Base-by-base conservation (phyloP, 2,888 invertebrate species). In the Cremastinae sp. region DNA sequence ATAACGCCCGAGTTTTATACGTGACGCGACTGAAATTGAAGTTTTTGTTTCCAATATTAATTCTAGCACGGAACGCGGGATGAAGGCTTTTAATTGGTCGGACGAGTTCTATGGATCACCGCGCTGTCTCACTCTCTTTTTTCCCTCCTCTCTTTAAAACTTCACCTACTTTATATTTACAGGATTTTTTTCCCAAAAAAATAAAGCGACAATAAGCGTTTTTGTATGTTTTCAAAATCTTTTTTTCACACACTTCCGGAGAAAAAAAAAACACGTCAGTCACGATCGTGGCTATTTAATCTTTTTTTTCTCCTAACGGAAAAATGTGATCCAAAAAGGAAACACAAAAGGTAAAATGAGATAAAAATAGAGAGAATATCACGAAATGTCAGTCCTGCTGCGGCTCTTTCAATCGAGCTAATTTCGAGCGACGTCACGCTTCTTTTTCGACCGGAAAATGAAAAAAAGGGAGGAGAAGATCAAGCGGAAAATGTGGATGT, bases 11-110 rank as follows among this genome's bases (percentile, higher is more conserved):
- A 55, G 53, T 69, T 53, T 69, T 83, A 73, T 78, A 81, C 80
- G 83, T 80, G 86, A 87, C 84, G 83, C 83, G 84, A 81, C 81
- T 87, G 86, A 86, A 88, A 87, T 88, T 87, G 87, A 85, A 87
- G 85, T 88, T 87, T 88, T 87, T 87, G 85, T 86, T 86, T 87
- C 85, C 84, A 85, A 87, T 87, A 87, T 86, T 87, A 86, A 88
- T 87, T 87, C 84, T 28, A 28, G 28, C 76, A 86, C 82, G 81
- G 78, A 81, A 82, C 83, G 83, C 28, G 28, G 28, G 28, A 80
- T 83, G 83, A 85, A 85, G 82, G 82, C 82, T 85, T 87, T 87
- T 85, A 86, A 87, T 88, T 87, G 87, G 83, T 83, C 82, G 82
- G 79, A 80, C 81, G 81, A 79, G 83, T 83, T 79, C 64, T 75